These are phyloP conservation scores for Styela plicata DNA, from an alignment of 23 tunicate species.

Conservation along the genomic window DNA sequence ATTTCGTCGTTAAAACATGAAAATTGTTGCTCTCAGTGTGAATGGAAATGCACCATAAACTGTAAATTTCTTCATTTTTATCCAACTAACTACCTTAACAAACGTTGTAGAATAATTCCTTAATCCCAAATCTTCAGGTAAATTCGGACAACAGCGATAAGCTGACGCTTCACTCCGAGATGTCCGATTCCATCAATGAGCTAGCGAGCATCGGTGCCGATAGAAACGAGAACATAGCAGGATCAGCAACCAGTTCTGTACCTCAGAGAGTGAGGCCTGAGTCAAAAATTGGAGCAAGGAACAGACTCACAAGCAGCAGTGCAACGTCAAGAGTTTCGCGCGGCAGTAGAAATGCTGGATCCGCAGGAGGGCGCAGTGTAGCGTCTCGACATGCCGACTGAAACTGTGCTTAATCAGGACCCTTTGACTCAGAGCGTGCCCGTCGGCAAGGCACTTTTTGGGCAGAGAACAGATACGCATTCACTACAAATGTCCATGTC, in stretches of 20 bases:
- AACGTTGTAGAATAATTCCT: too few relatives aligned
- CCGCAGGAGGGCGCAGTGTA: conserved; percentile 33
- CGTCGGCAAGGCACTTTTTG: too few relatives aligned
- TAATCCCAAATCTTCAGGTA: too few relatives aligned
- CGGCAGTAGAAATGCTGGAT: conserved; percentile 38
- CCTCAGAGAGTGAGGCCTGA: conserved; percentile 19
- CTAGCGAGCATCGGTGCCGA: conserved; percentile 65
- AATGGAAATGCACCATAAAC: too few relatives aligned
- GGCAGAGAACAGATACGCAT: too few relatives aligned
- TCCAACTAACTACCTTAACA: too few relatives aligned
- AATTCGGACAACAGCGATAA: conserved; percentile 41
- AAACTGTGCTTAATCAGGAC: too few relatives aligned
- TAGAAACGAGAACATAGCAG: conserved; percentile 42
- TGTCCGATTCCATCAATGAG: conserved; percentile 58
- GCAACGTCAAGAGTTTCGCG: conserved; percentile 53
- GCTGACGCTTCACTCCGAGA: conserved; percentile 55
- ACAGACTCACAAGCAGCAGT: conserved; percentile 43
- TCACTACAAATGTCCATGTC: too few relatives aligned
- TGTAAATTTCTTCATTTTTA: too few relatives aligned
- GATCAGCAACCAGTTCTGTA: conserved; percentile 14
- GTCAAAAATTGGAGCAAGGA: conserved; percentile 28
- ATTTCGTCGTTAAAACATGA: too few relatives aligned
- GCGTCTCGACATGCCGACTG: conserved; percentile 28
- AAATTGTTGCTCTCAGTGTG: too few relatives aligned
- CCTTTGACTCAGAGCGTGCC: too few relatives aligned